Evolutionary conservation across 2,888 invertebrate genomes (phyloP).

Genomic region (Sialis lutaria): DNA sequence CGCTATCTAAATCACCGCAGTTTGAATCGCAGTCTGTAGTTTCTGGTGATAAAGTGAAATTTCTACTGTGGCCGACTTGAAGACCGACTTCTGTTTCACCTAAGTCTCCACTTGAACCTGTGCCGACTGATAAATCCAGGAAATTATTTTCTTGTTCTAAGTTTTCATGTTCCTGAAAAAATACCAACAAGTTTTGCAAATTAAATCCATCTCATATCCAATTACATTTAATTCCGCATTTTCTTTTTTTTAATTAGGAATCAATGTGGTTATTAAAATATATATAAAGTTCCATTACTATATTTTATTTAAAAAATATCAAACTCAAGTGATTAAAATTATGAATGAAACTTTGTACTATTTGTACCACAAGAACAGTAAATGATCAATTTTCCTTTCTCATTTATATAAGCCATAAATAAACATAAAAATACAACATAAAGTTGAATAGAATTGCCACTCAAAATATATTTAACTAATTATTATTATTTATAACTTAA

Average conservation of each 20-base stretch:
- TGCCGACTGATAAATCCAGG: slow-evolving; percentile 39
- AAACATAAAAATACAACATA: too few species aligned
- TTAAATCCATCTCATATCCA: too few species aligned
- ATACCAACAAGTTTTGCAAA: slow-evolving; percentile 1
- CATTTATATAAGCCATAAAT: too few species aligned
- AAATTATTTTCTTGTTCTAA: slow-evolving; percentile 39
- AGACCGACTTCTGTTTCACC: slow-evolving; percentile 45
- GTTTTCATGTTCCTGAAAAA: slow-evolving; percentile 26
- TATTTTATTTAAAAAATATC: too few species aligned
- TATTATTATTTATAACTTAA: too few species aligned
- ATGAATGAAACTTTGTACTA: too few species aligned
- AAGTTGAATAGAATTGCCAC: too few species aligned
- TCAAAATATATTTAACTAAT: too few species aligned
- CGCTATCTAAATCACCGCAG: slow-evolving; percentile 71
- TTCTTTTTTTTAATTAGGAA: slow-evolving; percentile 1
- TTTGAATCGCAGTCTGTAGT: slow-evolving; percentile 86
- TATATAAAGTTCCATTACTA: neutral
- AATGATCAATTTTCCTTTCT: too few species aligned
- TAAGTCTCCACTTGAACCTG: slow-evolving; percentile 43
- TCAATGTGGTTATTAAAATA: neutral
- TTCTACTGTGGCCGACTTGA: slow-evolving; percentile 54
- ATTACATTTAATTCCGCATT: too few species aligned
- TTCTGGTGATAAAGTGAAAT: slow-evolving; percentile 82
- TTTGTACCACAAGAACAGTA: too few species aligned
- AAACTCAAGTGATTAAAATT: too few species aligned